phyloP scores from a whole-genome alignment of 2,797 vertebrate species.

The Botia kubotai region DNA sequence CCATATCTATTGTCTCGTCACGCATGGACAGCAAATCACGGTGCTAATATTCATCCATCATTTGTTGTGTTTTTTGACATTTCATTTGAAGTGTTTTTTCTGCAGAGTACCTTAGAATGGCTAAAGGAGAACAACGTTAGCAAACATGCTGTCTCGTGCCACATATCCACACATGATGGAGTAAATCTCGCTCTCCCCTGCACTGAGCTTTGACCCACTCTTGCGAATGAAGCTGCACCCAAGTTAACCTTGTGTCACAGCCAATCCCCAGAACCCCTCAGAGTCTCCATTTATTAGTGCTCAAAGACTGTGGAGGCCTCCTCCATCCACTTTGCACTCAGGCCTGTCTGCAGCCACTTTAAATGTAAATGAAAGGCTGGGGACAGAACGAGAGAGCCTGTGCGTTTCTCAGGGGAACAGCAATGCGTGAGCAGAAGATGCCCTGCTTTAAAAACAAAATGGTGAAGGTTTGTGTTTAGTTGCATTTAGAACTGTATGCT shows the following conservation, averaged over 20 bases:
- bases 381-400: conserved; percentile 47
- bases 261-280: conserved; percentile 49
- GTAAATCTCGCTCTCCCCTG: conserved; percentile 36
- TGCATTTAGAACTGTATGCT: conserved; percentile 10
- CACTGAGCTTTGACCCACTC: conserved; percentile 37
- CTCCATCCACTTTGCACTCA: conserved; percentile 46
- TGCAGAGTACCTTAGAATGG: neutral
- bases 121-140: conserved; percentile 17
- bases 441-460: conserved; percentile 19
- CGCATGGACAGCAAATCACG: neutral
- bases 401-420: conserved; percentile 45
- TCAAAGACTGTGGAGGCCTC: conserved; percentile 52
- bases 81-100: neutral
- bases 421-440: conserved; percentile 27
- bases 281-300: conserved; percentile 51
- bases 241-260: conserved; percentile 52
- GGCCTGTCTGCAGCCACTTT: conserved; percentile 60
- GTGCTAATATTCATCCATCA: neutral
- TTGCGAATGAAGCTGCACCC: conserved; percentile 47
- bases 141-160: conserved; percentile 62
- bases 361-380: conserved; percentile 63
- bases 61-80: neutral
- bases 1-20: conserved; percentile 2
- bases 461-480: conserved; percentile 31
- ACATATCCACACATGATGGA: conserved; percentile 52